A percentile compares a stretch with the other conserved stretches of the same genome.
Evolutionary conservation across 2,888 invertebrate genomes (phyloP).

Genomic region (Ariolimax columbianus): DNA sequence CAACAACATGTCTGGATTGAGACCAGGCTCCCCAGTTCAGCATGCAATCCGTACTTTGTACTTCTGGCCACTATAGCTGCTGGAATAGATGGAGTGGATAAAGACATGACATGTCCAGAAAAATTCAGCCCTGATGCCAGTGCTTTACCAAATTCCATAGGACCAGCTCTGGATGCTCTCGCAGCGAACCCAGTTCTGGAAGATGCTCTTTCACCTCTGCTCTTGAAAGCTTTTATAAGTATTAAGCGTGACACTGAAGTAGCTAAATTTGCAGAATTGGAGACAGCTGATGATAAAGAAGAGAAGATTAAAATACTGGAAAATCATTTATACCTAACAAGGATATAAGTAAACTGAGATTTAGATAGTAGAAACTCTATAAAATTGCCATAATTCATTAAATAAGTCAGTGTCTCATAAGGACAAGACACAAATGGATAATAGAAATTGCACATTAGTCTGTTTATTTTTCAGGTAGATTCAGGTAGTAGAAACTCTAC

Average conservation of each 20-base stretch:
- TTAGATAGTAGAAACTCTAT: too few species aligned
- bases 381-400: neutral
- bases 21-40: constrained; percentile 35
- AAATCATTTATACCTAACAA: constrained; percentile 22
- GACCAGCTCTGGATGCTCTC: constrained; percentile 38
- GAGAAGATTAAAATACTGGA: constrained; percentile 23
- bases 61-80: constrained; percentile 46
- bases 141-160: constrained; percentile 31
- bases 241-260: constrained; percentile 36
- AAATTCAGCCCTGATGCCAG: neutral
- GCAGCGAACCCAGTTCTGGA: constrained; percentile 30
- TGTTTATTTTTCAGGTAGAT: too few species aligned
- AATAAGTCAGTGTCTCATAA: neutral
- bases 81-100: constrained; percentile 47
- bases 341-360: constrained; percentile 14
- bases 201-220: constrained; percentile 29
- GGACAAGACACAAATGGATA: neutral
- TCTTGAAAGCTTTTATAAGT: constrained; percentile 15
- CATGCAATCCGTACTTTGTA: constrained; percentile 49
- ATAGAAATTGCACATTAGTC: neutral
- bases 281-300: constrained; percentile 27
- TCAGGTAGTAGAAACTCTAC: too few species aligned
- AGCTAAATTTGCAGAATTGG: constrained; percentile 7
- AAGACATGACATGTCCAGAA: constrained; percentile 32
- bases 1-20: constrained; percentile 39